Percentiles rank a stretch among this genome's conserved stretches.
Conservation (phyloP, 2,797 vertebrate species). For the Kryptopterus vitreolus region DNA sequence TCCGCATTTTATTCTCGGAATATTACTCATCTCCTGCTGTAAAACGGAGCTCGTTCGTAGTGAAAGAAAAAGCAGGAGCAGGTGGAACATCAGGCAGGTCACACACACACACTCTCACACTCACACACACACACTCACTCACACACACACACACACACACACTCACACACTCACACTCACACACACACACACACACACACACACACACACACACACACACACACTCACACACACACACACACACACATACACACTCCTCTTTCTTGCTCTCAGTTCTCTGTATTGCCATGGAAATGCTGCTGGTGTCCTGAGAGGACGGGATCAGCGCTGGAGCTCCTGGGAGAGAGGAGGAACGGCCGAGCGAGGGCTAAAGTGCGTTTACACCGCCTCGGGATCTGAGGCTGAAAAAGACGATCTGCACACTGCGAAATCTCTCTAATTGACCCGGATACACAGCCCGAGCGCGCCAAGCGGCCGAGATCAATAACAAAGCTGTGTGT, state of each 20-base stretch:
- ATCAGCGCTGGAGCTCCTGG: slow-evolving; percentile 79
- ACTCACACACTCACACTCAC: neutral
- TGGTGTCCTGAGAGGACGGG: slow-evolving; percentile 75
- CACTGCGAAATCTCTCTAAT: slow-evolving; percentile 79
- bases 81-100: slow-evolving; percentile 16
- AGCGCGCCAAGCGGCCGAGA: slow-evolving; percentile 69
- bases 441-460: slow-evolving; percentile 76
- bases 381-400: slow-evolving; percentile 75
- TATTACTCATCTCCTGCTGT: neutral
- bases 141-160: neutral
- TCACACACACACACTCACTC: neutral
- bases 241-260: neutral
- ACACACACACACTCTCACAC: neutral
- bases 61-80: slow-evolving; percentile 5
- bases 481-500: slow-evolving; percentile 67
- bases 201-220: neutral
- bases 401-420: slow-evolving; percentile 70
- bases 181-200: neutral
- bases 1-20: neutral
- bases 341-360: slow-evolving; percentile 70
- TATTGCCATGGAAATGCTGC: slow-evolving; percentile 77
- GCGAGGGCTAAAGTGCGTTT: slow-evolving; percentile 73
- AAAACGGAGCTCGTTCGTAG: neutral
- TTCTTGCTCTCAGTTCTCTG: slow-evolving; percentile 62
- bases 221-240: neutral